Conservation (phyloP, 2,888 invertebrate genomes). For the Thereva unica region DNA sequence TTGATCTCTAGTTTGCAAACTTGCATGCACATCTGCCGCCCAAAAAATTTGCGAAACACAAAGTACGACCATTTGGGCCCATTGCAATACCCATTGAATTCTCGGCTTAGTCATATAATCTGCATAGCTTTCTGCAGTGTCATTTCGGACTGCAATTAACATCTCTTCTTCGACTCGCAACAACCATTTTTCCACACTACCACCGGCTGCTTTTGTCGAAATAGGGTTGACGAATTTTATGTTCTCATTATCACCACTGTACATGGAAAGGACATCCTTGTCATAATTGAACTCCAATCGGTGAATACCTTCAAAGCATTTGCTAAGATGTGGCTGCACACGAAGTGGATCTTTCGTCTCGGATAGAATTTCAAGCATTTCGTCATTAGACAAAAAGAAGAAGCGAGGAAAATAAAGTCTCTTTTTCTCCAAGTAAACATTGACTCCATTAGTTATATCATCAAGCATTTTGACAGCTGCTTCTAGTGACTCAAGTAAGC, state of each 20-base stretch:
- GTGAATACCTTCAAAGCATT: constrained; percentile 72
- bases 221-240: constrained; percentile 60
- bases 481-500: constrained; percentile 71
- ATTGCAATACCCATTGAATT: constrained; percentile 63
- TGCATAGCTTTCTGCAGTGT: constrained; percentile 57
- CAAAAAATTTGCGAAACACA: constrained; percentile 68
- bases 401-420: constrained; percentile 71
- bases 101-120: constrained; percentile 56
- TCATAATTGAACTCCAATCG: constrained; percentile 60
- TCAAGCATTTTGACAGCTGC: constrained; percentile 63
- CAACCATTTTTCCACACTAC: constrained; percentile 72
- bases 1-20: constrained; percentile 58
- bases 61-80: constrained; percentile 69
- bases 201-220: constrained; percentile 61
- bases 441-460: constrained; percentile 66
- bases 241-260: constrained; percentile 65
- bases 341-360: constrained; percentile 67
- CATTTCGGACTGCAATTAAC: constrained; percentile 61
- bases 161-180: constrained; percentile 66
- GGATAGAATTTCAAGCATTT: constrained; percentile 73
- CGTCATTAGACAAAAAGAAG: constrained; percentile 76
- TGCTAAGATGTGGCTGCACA: constrained; percentile 67
- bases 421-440: constrained; percentile 69
- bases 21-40: constrained; percentile 66
- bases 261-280: constrained; percentile 64